Percentiles rank a stretch among this genome's conserved stretches.
These are phyloP conservation scores for Brachypodius melanocephalos DNA, from an alignment of 2,113 vertebrate species.

Conservation along the genomic window DNA sequence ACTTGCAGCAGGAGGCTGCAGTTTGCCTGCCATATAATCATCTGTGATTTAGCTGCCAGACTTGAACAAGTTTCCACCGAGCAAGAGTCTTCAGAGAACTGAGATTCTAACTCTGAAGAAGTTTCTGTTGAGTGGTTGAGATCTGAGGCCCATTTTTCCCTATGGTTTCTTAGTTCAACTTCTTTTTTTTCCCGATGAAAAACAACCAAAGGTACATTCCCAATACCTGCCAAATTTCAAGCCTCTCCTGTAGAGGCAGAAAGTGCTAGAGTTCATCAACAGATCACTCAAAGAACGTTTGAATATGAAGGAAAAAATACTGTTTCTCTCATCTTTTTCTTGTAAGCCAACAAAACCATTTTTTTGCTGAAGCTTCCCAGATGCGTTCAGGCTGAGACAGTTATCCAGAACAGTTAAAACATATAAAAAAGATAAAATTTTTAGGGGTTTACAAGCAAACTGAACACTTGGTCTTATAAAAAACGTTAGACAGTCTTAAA, in stretches of 20 bases:
- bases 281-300: not conserved
- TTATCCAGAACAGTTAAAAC: not conserved
- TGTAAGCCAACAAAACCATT: not conserved
- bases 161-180: constrained; percentile 1
- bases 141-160: not conserved
- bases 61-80: not conserved
- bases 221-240: constrained; percentile 1
- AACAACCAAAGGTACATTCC: not conserved
- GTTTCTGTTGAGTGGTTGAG: not conserved
- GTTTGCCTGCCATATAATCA: not conserved
- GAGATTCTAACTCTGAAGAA: not conserved
- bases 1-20: not conserved
- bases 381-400: not conserved
- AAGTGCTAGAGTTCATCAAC: not conserved
- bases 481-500: not conserved
- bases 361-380: not conserved
- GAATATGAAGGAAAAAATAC: not conserved
- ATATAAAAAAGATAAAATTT: not conserved
- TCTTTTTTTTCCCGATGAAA: not conserved
- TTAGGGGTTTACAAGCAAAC: not conserved
- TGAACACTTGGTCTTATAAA: not conserved
- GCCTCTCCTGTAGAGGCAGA: not conserved
- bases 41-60: not conserved
- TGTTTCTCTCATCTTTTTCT: not conserved
- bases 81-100: constrained; percentile 20